Conservation (phyloP, 2,797 vertebrate species). For the Acestrorhynchus altus region DNA sequence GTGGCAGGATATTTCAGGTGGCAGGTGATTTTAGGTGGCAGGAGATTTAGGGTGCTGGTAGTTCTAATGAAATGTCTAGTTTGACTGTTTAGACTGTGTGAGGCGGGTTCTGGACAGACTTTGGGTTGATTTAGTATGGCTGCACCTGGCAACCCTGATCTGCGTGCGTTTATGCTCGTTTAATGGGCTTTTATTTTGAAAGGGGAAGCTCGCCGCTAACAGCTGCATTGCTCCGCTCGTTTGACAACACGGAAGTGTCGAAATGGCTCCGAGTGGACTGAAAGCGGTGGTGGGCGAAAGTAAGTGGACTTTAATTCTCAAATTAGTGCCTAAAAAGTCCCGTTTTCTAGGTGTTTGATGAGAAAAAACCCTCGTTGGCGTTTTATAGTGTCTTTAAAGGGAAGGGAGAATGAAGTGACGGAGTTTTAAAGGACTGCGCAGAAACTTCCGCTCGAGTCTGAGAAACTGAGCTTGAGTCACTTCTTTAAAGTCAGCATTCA, state of each 20-base stretch:
- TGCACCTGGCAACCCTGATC: no score
- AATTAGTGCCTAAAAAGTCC: not conserved
- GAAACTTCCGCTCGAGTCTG: constrained; percentile 55
- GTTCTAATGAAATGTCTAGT: no score
- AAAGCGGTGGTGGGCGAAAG: constrained; percentile 82
- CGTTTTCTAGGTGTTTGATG: not conserved
- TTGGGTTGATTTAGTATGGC: no score
- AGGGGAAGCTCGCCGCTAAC: not conserved
- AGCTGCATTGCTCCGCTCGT: constrained; percentile 27
- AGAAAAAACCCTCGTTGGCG: not conserved
- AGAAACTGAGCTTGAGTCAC: not conserved
- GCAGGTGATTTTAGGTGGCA: no score
- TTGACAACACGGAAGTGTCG: constrained; percentile 68
- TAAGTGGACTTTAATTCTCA: constrained; percentile 67
- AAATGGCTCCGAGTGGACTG: constrained; percentile 83
- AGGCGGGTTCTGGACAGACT: no score
- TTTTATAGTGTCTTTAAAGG: not conserved
- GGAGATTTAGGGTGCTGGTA: no score
- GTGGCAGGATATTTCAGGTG: no score
- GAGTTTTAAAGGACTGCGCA: constrained; percentile 12
- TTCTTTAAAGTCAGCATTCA: not conserved
- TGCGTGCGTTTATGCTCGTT: no score
- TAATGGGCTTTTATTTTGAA: not conserved
- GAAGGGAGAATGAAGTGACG: constrained; percentile 1
- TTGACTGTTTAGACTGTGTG: no score